Conservation (phyloP, 2,113 vertebrate genomes). For the Tiliqua scincoides region DNA sequence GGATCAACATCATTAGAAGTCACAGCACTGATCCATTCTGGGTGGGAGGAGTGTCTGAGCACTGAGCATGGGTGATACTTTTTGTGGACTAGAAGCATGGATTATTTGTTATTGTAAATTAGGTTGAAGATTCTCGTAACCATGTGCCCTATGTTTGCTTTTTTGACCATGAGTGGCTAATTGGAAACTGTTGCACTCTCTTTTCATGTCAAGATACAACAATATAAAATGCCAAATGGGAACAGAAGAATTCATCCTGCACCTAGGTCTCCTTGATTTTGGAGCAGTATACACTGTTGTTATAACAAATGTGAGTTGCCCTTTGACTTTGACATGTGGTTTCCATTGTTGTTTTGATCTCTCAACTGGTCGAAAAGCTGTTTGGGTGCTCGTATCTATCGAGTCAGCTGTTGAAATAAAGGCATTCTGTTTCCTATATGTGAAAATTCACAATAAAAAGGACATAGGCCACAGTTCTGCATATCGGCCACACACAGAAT, state of each 20-base stretch:
- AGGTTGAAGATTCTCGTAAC: background rate
- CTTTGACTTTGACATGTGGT: background rate
- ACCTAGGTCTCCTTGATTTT: constrained; percentile 89
- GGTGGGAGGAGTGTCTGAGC: background rate
- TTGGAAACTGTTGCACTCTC: constrained; percentile 44
- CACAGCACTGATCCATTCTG: background rate
- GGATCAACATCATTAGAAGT: background rate
- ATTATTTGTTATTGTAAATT: background rate
- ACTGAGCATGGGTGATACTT: too few relatives aligned
- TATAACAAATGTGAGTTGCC: constrained; percentile 80
- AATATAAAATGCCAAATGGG: constrained; percentile 69
- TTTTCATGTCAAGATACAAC: constrained; percentile 69
- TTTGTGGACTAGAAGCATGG: constrained; percentile 3
- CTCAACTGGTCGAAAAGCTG: background rate
- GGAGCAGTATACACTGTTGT: constrained; percentile 87
- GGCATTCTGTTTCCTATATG: background rate
- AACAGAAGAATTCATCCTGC: constrained; percentile 64
- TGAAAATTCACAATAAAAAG: background rate
- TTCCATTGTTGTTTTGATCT: background rate
- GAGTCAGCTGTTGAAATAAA: background rate
- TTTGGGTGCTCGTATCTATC: background rate
- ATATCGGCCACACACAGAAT: background rate
- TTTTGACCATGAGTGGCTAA: constrained; percentile 44
- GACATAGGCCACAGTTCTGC: background rate
- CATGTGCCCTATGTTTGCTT: constrained; percentile 11